Percentiles rank a stretch among this genome's conserved stretches.
phyloP scores from a whole-genome alignment of 2,888 invertebrate genomes.

The Yponomeuta evonymella region DNA sequence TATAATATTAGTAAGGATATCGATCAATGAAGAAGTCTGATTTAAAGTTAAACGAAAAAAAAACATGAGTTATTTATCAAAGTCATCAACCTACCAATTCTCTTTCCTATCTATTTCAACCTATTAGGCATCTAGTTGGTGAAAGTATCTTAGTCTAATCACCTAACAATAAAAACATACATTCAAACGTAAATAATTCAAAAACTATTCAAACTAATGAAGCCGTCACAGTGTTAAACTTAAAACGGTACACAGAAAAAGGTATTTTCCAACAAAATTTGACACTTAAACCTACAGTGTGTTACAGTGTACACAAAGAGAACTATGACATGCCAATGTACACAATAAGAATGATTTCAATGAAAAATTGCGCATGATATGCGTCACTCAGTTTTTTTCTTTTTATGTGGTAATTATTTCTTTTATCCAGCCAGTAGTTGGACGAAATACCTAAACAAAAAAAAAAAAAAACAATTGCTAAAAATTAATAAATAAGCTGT shows the following conservation, averaged over 20 bases:
- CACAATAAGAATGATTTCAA: no score
- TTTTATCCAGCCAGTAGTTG: no score
- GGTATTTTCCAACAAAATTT: background rate
- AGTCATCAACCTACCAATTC: background rate
- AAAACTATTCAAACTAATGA: constrained; percentile 12
- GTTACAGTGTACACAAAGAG: no score
- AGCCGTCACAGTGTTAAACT: constrained; percentile 6
- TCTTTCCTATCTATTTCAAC: background rate
- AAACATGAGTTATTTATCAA: background rate
- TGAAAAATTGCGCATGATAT: no score
- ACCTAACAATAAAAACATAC: background rate
- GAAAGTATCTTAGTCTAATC: background rate
- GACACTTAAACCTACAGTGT: background rate
- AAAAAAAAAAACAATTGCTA: no score
- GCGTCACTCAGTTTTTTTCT: no score
- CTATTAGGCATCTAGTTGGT: background rate
- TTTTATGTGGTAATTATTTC: no score
- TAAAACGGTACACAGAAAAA: background rate
- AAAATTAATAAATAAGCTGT: no score
- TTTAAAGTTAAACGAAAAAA: background rate
- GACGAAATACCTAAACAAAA: no score
- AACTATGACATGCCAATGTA: no score
- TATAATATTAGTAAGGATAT: no score
- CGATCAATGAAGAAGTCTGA: background rate
- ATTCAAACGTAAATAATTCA: constrained; percentile 9